Percentiles rank a stretch among this genome's conserved stretches.
Conservation (phyloP, 2,113 vertebrate species). For the Pheucticus melanocephalus region DNA sequence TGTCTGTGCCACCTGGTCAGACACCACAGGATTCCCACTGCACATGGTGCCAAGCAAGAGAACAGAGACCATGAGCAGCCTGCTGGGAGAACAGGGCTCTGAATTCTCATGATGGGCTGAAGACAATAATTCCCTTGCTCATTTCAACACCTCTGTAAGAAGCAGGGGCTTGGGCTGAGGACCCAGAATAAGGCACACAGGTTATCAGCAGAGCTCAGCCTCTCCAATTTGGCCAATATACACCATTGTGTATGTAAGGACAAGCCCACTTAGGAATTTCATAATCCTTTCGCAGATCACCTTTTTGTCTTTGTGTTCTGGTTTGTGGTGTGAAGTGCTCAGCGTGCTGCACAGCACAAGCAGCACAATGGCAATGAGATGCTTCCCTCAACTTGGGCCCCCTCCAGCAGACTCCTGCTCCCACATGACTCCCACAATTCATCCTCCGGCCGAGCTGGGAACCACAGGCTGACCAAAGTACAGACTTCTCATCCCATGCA, state of each 20-base stretch:
- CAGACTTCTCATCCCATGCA: constrained; percentile 13
- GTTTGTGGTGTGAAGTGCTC: neutral
- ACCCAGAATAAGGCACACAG: neutral
- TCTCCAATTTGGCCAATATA: neutral
- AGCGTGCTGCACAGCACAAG: neutral
- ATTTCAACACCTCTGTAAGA: neutral
- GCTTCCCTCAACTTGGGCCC: constrained; percentile 13
- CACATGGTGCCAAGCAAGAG: neutral
- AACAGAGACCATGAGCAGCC: fast-evolving
- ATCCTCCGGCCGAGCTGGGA: constrained; percentile 37
- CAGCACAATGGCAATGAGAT: constrained; percentile 19
- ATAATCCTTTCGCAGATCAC: neutral
- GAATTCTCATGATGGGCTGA: neutral
- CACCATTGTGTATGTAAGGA: neutral
- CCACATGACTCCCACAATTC: constrained; percentile 12
- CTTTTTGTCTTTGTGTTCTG: neutral
- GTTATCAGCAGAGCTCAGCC: neutral
- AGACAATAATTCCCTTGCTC: neutral
- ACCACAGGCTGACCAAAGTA: constrained; percentile 26
- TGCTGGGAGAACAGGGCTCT: neutral
- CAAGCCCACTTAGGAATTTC: neutral
- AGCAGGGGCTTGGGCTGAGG: neutral
- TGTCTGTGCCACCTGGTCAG: fast-evolving
- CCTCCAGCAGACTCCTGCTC: constrained; percentile 39
- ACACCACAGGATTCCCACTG: fast-evolving